Percentiles rank a stretch among this genome's conserved stretches.
Evolutionary conservation across 1,140 invertebrate species (phyloP).

Genomic region (Leptinotarsa defecta): DNA sequence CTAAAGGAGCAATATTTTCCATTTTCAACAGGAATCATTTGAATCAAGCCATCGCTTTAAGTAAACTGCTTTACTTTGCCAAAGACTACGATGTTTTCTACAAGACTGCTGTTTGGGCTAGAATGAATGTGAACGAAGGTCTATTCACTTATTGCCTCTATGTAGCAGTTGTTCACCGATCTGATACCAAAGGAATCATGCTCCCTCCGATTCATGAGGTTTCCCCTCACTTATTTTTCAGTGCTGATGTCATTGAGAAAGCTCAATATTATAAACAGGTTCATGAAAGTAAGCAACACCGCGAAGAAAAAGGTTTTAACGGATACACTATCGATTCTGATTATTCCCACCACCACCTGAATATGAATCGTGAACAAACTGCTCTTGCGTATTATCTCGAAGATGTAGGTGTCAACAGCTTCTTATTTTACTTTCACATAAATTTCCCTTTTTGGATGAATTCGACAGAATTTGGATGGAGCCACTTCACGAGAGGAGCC

Average conservation of each 20-base stretch:
- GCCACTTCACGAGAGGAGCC: slow-evolving; percentile 66
- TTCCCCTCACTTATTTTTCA: slow-evolving; percentile 68
- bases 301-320: slow-evolving; percentile 51
- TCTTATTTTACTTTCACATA: slow-evolving; percentile 69
- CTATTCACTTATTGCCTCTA: slow-evolving; percentile 68
- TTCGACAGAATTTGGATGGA: slow-evolving; percentile 57
- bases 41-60: slow-evolving; percentile 65
- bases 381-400: slow-evolving; percentile 74
- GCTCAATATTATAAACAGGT: slow-evolving; percentile 62
- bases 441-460: slow-evolving; percentile 69
- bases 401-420: slow-evolving; percentile 71
- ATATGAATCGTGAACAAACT: slow-evolving; percentile 56
- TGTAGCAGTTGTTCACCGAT: slow-evolving; percentile 64
- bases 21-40: slow-evolving; percentile 64
- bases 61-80: slow-evolving; percentile 71
- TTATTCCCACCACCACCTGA: slow-evolving; percentile 58
- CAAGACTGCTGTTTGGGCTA: slow-evolving; percentile 67
- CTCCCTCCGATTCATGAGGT: slow-evolving; percentile 71
- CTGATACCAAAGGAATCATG: slow-evolving; percentile 64
- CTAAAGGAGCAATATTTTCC: slow-evolving; percentile 67
- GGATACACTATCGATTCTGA: slow-evolving; percentile 59
- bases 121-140: slow-evolving; percentile 65
- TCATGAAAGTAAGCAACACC: slow-evolving; percentile 41
- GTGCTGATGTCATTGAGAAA: slow-evolving; percentile 63
- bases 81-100: slow-evolving; percentile 66